phyloP scores from a whole-genome alignment of 2,888 invertebrate species.

The Patella caerulea region DNA sequence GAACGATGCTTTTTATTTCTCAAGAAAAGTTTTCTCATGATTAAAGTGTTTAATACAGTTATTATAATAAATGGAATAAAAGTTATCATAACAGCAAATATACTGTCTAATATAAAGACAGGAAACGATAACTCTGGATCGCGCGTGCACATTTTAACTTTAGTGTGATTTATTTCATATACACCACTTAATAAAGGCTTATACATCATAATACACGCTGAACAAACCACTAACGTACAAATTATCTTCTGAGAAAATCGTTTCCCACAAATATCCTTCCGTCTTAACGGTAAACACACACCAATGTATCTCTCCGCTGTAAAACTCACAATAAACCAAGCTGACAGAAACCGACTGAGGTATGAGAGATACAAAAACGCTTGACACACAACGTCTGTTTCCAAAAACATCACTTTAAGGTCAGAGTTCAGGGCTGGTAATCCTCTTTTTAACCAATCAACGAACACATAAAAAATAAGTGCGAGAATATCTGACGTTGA shows the following conservation, averaged over 20 bases:
- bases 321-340: conserved; percentile 66
- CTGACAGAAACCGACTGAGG: conserved; percentile 62
- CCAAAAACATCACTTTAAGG: conserved; percentile 44
- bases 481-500: conserved; percentile 84
- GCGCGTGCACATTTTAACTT: conserved; percentile 49
- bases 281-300: conserved; percentile 62
- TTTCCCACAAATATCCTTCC: conserved; percentile 58
- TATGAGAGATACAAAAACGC: conserved; percentile 80
- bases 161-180: conserved; percentile 30
- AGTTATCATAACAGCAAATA: conserved; percentile 62
- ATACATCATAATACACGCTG: conserved; percentile 50
- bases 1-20: conserved; percentile 51
- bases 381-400: conserved; percentile 79
- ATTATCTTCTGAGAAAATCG: conserved; percentile 57
- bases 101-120: conserved; percentile 59
- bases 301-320: conserved; percentile 67
- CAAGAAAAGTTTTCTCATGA: conserved; percentile 58
- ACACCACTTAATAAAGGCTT: conserved; percentile 59
- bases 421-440: conserved; percentile 47
- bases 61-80: conserved; percentile 66
- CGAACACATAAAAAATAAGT: conserved; percentile 75
- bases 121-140: conserved; percentile 42
- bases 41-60: conserved; percentile 60
- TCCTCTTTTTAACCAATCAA: conserved; percentile 65
- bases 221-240: conserved; percentile 43